Percentiles rank a stretch among this genome's conserved stretches.
Conservation (phyloP, 1,140 invertebrate species). For the Aphidius gifuensis region DNA sequence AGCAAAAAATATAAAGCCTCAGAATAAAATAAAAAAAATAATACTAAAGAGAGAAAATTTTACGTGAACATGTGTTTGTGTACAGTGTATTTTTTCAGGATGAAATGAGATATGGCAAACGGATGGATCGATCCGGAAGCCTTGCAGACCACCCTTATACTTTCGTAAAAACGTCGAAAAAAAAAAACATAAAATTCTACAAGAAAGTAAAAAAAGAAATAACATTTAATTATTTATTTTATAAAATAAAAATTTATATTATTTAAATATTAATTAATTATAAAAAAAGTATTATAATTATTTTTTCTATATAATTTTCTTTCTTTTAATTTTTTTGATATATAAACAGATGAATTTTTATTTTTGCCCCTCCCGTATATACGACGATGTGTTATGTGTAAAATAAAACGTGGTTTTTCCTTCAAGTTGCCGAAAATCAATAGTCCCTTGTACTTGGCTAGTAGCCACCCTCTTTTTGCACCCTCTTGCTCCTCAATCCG, state of each 20-base stretch:
- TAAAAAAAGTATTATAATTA: no score
- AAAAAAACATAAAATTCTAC: not conserved
- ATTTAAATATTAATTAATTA: not conserved
- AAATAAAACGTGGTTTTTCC: slow-evolving; percentile 3
- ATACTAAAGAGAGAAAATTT: no score
- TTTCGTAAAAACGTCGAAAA: no score
- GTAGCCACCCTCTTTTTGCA: not conserved
- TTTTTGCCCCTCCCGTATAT: not conserved
- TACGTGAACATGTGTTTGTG: no score
- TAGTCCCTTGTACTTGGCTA: slow-evolving; percentile 16
- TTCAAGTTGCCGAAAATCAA: slow-evolving; percentile 19
- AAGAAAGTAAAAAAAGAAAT: not conserved
- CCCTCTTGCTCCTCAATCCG: no score
- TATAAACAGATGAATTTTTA: not conserved
- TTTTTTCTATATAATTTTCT: no score
- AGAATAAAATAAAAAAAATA: no score
- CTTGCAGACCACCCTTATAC: slow-evolving; percentile 4
- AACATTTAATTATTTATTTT: no score
- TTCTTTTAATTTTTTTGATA: not conserved
- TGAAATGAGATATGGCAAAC: slow-evolving; percentile 9
- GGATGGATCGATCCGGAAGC: slow-evolving; percentile 10
- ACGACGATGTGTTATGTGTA: not conserved
- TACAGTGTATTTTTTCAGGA: not conserved
- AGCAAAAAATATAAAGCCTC: no score
- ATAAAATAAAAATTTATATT: not conserved